A percentile compares a stretch with the other conserved stretches of the same genome.
phyloP scores from a whole-genome alignment of 2,113 vertebrate species.

The Chiloscyllium plagiosum region DNA sequence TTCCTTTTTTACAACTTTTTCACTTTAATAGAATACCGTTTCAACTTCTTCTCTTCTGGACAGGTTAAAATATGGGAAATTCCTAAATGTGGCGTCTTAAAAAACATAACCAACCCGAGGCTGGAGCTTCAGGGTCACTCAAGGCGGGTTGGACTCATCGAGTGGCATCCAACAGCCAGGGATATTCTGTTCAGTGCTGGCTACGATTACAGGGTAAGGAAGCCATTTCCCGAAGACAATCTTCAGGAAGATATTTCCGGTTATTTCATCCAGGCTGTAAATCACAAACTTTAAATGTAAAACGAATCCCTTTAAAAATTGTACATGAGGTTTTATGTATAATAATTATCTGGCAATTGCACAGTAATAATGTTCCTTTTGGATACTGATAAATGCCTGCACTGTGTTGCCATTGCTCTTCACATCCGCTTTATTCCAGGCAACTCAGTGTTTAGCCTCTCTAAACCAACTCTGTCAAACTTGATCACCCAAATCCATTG shows the following conservation, averaged over 20 bases:
- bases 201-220: slow-evolving; percentile 83
- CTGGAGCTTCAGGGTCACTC: slow-evolving; percentile 76
- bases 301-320: neutral
- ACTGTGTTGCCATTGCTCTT: neutral
- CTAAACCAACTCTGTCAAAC: neutral
- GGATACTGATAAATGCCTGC: neutral
- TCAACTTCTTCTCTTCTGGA: neutral
- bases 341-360: neutral
- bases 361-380: neutral
- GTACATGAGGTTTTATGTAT: neutral
- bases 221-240: neutral
- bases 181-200: slow-evolving; percentile 80
- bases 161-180: slow-evolving; percentile 84
- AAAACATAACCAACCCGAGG: slow-evolving; percentile 64
- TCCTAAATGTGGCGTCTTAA: slow-evolving; percentile 66
- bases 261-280: neutral
- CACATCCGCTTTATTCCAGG: neutral
- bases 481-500: neutral
- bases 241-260: neutral
- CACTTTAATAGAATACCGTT: neutral
- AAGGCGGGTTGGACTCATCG: slow-evolving; percentile 78
- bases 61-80: slow-evolving; percentile 90
- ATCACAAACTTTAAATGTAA: neutral
- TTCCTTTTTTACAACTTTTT: neutral
- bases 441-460: neutral